Percentiles rank a stretch among this genome's conserved stretches.
Conservation (phyloP, 2,113 vertebrate genomes). For the Alligator mississippiensis region DNA sequence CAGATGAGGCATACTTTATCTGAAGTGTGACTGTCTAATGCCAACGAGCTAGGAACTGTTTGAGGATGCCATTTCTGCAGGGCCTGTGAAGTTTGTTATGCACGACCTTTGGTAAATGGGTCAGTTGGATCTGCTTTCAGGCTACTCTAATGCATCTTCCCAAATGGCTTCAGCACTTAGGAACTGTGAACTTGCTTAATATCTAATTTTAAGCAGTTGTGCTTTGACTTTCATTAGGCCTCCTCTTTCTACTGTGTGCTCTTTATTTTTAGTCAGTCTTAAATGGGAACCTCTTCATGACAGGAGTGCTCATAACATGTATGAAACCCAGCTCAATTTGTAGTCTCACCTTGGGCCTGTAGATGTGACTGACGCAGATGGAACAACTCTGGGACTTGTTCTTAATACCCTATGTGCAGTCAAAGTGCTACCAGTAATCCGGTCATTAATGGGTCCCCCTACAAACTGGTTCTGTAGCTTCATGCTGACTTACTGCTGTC, state of each 20-base stretch:
- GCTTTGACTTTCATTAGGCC: not conserved
- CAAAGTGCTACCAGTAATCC: not conserved
- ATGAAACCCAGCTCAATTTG: not conserved
- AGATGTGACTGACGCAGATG: too few relatives aligned
- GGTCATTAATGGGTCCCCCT: not conserved
- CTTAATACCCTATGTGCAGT: not conserved
- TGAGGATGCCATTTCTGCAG: conserved; percentile 12
- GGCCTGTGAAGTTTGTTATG: conserved; percentile 37
- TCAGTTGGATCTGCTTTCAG: conserved; percentile 20
- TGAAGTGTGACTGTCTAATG: not conserved
- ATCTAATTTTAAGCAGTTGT: not conserved
- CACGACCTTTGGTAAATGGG: not conserved
- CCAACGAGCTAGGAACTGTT: not conserved
- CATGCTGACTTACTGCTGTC: not conserved
- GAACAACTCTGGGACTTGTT: too few relatives aligned
- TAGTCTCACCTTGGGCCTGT: not conserved
- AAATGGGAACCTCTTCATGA: conserved; percentile 6
- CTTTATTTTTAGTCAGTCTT: conserved; percentile 31
- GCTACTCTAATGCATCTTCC: conserved; percentile 40
- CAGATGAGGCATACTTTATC: not conserved
- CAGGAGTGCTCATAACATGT: not conserved
- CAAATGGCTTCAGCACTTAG: conserved; percentile 46
- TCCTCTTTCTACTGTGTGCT: not conserved
- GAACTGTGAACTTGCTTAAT: conserved; percentile 8
- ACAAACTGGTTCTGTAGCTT: not conserved